Percentiles rank a stretch among this genome's conserved stretches.
Evolutionary conservation across 2,113 vertebrate genomes (phyloP).

Genomic region (Dromas ardeola): DNA sequence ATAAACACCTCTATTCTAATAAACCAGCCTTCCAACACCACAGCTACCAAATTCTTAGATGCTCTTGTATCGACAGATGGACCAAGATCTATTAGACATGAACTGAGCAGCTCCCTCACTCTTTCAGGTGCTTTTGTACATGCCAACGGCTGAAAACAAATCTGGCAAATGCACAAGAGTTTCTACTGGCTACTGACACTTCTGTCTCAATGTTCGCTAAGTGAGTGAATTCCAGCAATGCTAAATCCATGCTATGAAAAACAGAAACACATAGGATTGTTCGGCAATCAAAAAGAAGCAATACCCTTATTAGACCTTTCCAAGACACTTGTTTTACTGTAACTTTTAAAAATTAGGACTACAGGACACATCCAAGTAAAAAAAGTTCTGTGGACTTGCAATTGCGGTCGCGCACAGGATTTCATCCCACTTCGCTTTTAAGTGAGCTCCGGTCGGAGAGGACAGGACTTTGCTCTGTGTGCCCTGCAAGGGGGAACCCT

Average conservation of each 20-base stretch:
- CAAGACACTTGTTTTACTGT: not conserved
- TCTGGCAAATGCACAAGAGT: not conserved
- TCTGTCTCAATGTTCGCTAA: fast-evolving
- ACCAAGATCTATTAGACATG: not conserved
- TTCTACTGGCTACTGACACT: not conserved
- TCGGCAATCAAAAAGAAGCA: fast-evolving
- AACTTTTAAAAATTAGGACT: not conserved
- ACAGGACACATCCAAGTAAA: not conserved
- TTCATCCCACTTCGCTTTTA: not conserved
- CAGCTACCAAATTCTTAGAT: not conserved
- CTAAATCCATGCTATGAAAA: not conserved
- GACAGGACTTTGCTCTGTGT: not conserved
- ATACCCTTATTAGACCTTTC: not conserved
- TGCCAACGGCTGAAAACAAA: not conserved
- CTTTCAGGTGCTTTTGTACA: not conserved
- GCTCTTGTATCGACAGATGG: not conserved
- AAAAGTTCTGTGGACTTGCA: fast-evolving
- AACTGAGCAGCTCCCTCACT: not conserved
- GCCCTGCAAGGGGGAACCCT: not conserved
- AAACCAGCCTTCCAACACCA: not conserved
- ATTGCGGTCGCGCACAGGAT: fast-evolving
- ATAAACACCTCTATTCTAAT: not conserved
- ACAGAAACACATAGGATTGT: fast-evolving
- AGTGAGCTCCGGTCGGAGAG: fast-evolving
- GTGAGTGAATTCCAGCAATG: not conserved